A percentile compares a stretch with the other conserved stretches of the same genome.
Conservation (phyloP, 2,888 invertebrate species). For the Sphecodes monilicornis region DNA sequence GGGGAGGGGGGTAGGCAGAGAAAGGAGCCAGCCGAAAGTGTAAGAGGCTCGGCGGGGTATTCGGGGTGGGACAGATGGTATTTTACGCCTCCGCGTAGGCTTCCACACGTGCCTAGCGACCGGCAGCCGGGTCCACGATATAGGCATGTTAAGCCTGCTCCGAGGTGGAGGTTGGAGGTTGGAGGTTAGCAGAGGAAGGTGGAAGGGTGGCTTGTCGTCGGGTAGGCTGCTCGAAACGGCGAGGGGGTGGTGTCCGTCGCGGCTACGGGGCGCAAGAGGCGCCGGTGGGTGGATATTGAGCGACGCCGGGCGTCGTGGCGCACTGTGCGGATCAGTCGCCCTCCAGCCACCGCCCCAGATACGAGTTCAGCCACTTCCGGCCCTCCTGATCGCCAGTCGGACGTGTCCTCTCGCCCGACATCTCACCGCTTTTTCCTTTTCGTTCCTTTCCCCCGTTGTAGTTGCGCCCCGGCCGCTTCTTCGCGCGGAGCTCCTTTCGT, state of each 20-base stretch:
- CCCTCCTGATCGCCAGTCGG: constrained; percentile 79
- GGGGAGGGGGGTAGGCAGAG: neutral
- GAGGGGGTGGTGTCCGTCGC: constrained; percentile 40
- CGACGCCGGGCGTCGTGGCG: constrained; percentile 87
- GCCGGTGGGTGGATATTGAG: constrained; percentile 86
- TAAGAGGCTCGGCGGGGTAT: constrained; percentile 25
- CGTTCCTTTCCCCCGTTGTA: constrained; percentile 4
- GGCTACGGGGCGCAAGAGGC: constrained; percentile 58
- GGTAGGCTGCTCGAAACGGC: constrained; percentile 61
- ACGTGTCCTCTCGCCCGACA: constrained; percentile 77
- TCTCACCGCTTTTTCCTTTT: constrained; percentile 29
- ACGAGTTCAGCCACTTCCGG: constrained; percentile 84
- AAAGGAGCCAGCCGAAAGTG: constrained; percentile 7
- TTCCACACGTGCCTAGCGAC: constrained; percentile 71
- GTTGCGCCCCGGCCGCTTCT: constrained; percentile 3
- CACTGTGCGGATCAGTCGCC: constrained; percentile 86
- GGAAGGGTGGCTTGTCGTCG: constrained; percentile 68
- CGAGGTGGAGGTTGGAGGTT: constrained; percentile 62
- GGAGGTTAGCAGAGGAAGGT: constrained; percentile 59
- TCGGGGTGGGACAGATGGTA: constrained; percentile 66
- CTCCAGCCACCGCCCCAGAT: constrained; percentile 87
- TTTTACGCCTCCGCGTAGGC: constrained; percentile 64
- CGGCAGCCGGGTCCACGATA: constrained; percentile 59
- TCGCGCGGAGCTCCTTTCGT: constrained; percentile 1
- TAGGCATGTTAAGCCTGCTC: constrained; percentile 48